Conservation (phyloP, 2,797 vertebrate genomes). For the Limnodromus scolopaceus region DNA sequence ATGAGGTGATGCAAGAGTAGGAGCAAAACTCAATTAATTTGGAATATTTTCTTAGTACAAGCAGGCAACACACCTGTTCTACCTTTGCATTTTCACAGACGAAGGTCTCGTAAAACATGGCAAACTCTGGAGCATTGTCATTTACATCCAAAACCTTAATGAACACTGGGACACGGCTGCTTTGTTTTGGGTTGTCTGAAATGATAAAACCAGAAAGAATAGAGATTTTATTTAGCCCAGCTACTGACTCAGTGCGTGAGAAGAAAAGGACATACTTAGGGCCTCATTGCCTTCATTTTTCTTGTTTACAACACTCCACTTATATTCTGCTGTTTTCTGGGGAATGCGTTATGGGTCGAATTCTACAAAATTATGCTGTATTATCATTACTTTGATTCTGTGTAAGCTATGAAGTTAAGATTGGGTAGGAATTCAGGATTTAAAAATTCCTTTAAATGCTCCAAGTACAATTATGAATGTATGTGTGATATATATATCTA, state of each 20-base stretch:
- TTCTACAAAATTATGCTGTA: neutral
- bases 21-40: neutral
- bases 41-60: neutral
- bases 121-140: conserved; percentile 92
- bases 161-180: conserved; percentile 87
- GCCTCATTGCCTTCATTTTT: neutral
- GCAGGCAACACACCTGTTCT: conserved; percentile 86
- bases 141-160: conserved; percentile 93
- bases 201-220: conserved; percentile 58
- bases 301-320: neutral
- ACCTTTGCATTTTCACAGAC: conserved; percentile 94
- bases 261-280: neutral
- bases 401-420: neutral
- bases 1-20: neutral
- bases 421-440: neutral
- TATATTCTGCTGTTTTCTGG: neutral
- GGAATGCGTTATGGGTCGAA: neutral
- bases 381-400: neutral
- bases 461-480: neutral
- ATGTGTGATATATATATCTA: neutral
- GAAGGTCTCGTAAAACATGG: conserved; percentile 91
- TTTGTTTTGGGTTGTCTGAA: conserved; percentile 90
- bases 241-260: neutral
- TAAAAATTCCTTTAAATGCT: neutral
- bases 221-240: neutral